Base-by-base conservation (phyloP, 2,113 vertebrate species). In the Esox niger region DNA sequence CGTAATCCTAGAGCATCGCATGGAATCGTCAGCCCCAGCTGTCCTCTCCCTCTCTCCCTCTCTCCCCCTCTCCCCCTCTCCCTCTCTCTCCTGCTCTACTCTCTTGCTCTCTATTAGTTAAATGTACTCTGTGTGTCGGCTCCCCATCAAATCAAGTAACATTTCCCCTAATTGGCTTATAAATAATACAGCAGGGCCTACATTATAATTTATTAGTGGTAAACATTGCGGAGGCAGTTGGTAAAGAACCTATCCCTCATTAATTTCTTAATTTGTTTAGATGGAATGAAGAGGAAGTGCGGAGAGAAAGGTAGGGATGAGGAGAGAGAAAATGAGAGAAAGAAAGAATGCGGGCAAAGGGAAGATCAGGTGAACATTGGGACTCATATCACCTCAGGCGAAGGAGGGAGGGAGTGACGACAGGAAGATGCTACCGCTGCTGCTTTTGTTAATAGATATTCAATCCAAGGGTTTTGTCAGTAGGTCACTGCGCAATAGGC, bases 141-240 rank as follows among this genome's bases (percentile, higher is more conserved):
- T 95, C 93, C 94, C 95, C 96, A 98, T 98, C 97, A 98, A 98
- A 98, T 98, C 96, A 97, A 98, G 96, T 96, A 98, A 99, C 96
- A 98, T 96, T 99, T 98, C 93, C 94, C 95, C 98, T 99, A 98
- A 99, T 98, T 99, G 97, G 96, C 91, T 99, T 92, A 98, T 98
- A 95, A 98, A 98, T 99, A 96, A 99, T 96, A 96, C 96, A 99
- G 94, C 93, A 91, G 57, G 87, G 89, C 90, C 86, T 75, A 79
- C 95, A 98, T 98, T 98, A 98, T 95, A 94, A 98, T 98, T 97
- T 99, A 99, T 99, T 94, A 96, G 92, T 95, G 93, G 95, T 99
- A 99, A 99, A 98, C 96, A 99, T 95, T 95, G 94, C 91, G 78
- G 90, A 94, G 93, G 93, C 93, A 94, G 83, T 86, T 93, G 90